Evolutionary conservation across 2,797 vertebrate species (phyloP).

Genomic region (Enteromius thamalakanensis): DNA sequence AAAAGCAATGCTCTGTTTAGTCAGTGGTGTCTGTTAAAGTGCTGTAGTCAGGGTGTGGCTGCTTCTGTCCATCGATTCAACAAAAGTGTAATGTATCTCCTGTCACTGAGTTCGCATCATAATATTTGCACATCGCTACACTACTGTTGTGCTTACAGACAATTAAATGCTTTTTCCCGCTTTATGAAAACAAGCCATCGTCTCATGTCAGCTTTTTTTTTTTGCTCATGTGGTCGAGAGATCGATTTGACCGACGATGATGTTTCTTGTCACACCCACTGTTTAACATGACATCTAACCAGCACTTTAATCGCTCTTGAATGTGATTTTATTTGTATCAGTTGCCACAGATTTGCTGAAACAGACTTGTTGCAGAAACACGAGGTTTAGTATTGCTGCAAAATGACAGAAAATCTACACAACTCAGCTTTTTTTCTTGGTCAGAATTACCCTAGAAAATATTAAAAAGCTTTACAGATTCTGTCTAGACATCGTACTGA

Average conservation of each 20-base stretch:
- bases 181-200: conserved; percentile 22
- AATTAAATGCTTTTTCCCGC: conserved; percentile 26
- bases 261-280: conserved; percentile 37
- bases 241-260: conserved; percentile 20
- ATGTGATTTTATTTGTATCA: conserved; percentile 29
- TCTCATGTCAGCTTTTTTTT: conserved; percentile 30
- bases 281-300: conserved; percentile 15
- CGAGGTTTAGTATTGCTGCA: background rate
- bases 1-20: background rate
- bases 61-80: conserved; percentile 38
- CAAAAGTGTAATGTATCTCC: conserved; percentile 48
- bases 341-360: background rate
- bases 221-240: conserved; percentile 28
- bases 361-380: background rate
- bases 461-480: background rate
- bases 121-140: conserved; percentile 48
- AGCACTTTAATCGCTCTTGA: conserved; percentile 28
- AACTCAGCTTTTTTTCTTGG: background rate
- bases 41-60: conserved; percentile 44
- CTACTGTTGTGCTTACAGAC: conserved; percentile 17
- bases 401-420: background rate
- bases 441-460: background rate
- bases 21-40: conserved; percentile 15
- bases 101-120: conserved; percentile 40
- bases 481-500: background rate